These are phyloP conservation scores for Neotoma lepida DNA, from an alignment of 2,113 vertebrate species.

Conservation along the genomic window DNA sequence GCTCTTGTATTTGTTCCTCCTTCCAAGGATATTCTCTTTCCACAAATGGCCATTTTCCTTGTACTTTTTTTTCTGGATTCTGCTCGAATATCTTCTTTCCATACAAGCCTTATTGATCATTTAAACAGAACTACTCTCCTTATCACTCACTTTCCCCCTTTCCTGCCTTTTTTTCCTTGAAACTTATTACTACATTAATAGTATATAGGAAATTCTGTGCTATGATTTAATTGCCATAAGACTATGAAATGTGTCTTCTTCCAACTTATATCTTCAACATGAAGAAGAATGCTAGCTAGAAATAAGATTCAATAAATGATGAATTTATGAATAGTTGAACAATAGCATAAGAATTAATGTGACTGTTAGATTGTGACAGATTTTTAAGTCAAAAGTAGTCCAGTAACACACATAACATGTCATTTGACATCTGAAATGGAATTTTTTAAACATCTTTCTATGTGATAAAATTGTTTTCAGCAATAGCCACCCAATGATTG, in stretches of 20 bases:
- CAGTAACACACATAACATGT: background rate
- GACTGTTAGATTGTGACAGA: background rate
- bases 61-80: background rate
- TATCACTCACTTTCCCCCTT: background rate
- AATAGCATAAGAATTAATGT: background rate
- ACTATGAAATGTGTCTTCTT: background rate
- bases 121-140: background rate
- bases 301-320: background rate
- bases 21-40: constrained; percentile 6
- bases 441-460: background rate
- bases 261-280: background rate
- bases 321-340: background rate
- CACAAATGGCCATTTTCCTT: background rate
- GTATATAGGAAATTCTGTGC: background rate
- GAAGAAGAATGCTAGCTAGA: background rate
- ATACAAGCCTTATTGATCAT: background rate
- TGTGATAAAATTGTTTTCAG: constrained; percentile 25
- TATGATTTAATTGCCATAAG: background rate
- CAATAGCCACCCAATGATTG: background rate
- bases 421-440: background rate
- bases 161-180: background rate
- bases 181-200: background rate
- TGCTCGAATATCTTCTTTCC: background rate
- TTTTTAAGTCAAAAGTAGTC: background rate
- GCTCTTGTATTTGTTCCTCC: background rate